A percentile compares a stretch with the other conserved stretches of the same genome.
Evolutionary conservation across 2,797 vertebrate genomes (phyloP).

Genomic region (Pangasius sanitwongsei): DNA sequence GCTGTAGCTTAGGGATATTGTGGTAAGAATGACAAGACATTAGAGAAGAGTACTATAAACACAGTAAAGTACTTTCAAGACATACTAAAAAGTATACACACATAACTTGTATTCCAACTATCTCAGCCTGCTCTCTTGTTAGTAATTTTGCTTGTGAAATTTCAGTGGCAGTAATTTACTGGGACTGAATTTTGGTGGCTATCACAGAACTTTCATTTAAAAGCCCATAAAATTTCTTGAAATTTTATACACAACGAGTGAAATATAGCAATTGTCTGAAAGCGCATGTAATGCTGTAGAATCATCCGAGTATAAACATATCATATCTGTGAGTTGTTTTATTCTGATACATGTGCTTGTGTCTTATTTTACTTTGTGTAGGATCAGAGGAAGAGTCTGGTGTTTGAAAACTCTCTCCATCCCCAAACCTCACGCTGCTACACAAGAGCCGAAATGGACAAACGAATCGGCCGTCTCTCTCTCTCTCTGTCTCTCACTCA

Average conservation of each 20-base stretch:
- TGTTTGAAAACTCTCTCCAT: slow-evolving; percentile 83
- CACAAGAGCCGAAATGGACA: slow-evolving; percentile 76
- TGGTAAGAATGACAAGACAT: too few relatives aligned
- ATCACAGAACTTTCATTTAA: neutral
- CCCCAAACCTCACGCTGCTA: slow-evolving; percentile 70
- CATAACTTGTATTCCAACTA: too few relatives aligned
- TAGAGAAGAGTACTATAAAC: too few relatives aligned
- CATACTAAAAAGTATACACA: too few relatives aligned
- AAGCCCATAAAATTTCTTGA: neutral
- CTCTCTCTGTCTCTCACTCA: slow-evolving; percentile 13
- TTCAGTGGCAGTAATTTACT: neutral
- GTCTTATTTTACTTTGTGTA: slow-evolving; percentile 61
- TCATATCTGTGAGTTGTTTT: neutral
- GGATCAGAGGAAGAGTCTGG: slow-evolving; percentile 88
- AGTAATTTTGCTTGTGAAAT: neutral
- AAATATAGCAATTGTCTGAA: neutral
- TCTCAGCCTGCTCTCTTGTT: too few relatives aligned
- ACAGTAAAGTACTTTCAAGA: too few relatives aligned
- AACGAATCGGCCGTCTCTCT: slow-evolving; percentile 58
- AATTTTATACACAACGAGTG: neutral
- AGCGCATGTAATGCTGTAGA: neutral
- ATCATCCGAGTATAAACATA: neutral
- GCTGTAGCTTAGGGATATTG: too few relatives aligned
- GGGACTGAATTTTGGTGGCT: neutral
- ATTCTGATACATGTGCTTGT: neutral